phyloP scores from a whole-genome alignment of 2,888 invertebrate species.

The Pardosa pseudoannulata region DNA sequence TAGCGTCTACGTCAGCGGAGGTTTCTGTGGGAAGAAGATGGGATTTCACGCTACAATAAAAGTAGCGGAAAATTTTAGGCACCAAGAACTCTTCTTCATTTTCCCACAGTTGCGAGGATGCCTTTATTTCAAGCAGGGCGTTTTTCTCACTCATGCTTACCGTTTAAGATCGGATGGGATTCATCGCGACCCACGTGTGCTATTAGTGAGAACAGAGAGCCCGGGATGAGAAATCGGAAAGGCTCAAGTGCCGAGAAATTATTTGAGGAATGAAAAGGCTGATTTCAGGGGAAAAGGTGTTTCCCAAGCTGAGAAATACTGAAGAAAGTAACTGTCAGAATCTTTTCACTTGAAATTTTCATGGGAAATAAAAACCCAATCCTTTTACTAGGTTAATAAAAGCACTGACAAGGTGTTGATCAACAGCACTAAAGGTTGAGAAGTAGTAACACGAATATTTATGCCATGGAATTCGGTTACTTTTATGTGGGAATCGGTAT shows the following conservation, averaged over 20 bases:
- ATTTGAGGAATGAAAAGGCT: neutral
- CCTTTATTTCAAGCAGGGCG: constrained; percentile 54
- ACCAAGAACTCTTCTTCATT: constrained; percentile 20
- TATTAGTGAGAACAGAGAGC: neutral
- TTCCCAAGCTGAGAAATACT: constrained; percentile 18
- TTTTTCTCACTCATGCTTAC: constrained; percentile 49
- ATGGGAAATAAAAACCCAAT: neutral
- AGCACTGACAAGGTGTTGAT: neutral
- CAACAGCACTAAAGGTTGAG: neutral
- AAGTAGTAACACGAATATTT: neutral
- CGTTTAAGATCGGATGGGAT: constrained; percentile 10
- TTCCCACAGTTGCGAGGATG: constrained; percentile 39
- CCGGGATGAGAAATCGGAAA: neutral
- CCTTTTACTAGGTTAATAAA: constrained; percentile 18
- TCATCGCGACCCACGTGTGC: constrained; percentile 11
- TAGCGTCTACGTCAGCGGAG: constrained; percentile 17
- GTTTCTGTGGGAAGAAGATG: constrained; percentile 48
- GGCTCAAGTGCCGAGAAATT: neutral
- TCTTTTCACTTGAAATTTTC: constrained; percentile 17
- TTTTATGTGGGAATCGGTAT: too few species aligned
- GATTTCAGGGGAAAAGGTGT: neutral
- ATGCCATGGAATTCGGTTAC: neutral
- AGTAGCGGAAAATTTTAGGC: constrained; percentile 56
- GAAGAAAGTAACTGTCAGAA: constrained; percentile 8
- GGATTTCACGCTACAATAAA: constrained; percentile 64